Percentiles rank a stretch among this genome's conserved stretches.
These are phyloP conservation scores for Austrofundulus limnaeus DNA, from an alignment of 2,113 vertebrate genomes.

Conservation along the genomic window DNA sequence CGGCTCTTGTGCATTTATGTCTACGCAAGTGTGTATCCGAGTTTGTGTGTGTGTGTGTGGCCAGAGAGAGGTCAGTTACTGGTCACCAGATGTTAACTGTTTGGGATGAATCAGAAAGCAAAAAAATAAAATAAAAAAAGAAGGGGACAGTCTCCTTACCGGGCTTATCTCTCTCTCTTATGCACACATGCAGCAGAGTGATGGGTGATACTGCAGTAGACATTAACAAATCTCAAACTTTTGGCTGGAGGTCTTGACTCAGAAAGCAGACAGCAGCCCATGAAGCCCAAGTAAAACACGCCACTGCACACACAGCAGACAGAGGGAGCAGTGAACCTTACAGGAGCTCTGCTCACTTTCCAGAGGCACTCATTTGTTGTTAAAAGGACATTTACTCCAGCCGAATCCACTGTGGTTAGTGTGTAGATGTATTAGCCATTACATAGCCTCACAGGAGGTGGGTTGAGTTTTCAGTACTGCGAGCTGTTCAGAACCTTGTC, in stretches of 20 bases:
- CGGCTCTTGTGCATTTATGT: slow-evolving; percentile 34
- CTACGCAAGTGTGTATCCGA: not conserved
- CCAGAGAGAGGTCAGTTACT: slow-evolving; percentile 70
- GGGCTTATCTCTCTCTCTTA: slow-evolving; percentile 22
- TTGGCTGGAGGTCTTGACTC: slow-evolving; percentile 59
- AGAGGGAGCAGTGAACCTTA: slow-evolving; percentile 54
- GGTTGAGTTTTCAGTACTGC: slow-evolving; percentile 55
- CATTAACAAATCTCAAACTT: slow-evolving; percentile 71
- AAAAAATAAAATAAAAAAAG: too few relatives aligned
- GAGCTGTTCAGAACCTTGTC: slow-evolving; percentile 61
- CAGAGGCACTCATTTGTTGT: slow-evolving; percentile 56
- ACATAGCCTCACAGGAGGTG: slow-evolving; percentile 35
- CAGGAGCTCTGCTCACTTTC: slow-evolving; percentile 36
- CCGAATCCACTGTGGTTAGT: slow-evolving; percentile 60
- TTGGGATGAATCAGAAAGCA: slow-evolving; percentile 71
- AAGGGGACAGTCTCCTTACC: slow-evolving; percentile 59
- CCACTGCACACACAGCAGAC: slow-evolving; percentile 49
- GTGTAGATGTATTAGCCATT: slow-evolving; percentile 45
- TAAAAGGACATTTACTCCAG: slow-evolving; percentile 56
- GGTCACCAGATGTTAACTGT: slow-evolving; percentile 81
- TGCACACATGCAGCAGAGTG: slow-evolving; percentile 49
- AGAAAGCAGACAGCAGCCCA: slow-evolving; percentile 53
- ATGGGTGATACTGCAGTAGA: slow-evolving; percentile 72
- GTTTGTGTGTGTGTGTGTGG: slow-evolving; percentile 23
- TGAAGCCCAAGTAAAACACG: slow-evolving; percentile 60